These are phyloP conservation scores for Crepidodera aurea DNA, from an alignment of 2,888 invertebrate genomes.

Conservation along the genomic window DNA sequence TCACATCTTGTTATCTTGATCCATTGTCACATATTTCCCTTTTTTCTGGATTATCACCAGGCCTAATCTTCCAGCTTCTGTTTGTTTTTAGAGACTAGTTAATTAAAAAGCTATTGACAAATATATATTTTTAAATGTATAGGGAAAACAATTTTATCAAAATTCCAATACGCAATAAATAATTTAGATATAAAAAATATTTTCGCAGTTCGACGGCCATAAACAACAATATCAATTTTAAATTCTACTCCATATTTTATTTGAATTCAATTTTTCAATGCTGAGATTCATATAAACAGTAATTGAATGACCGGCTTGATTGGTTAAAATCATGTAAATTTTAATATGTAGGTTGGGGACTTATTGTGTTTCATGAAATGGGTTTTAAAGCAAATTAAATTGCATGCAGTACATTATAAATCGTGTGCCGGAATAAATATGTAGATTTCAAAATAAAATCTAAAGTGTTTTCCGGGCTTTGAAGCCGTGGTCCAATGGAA, in stretches of 20 bases:
- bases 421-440: background rate
- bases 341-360: background rate
- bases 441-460: no score
- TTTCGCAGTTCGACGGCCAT: background rate
- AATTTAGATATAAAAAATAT: background rate
- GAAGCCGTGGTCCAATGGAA: no score
- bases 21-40: no score
- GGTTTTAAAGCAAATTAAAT: background rate
- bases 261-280: background rate
- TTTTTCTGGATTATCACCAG: no score
- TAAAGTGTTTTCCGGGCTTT: no score
- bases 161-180: no score
- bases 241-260: background rate
- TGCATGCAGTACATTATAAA: background rate
- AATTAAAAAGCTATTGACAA: no score
- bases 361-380: background rate
- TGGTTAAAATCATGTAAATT: background rate
- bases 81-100: no score
- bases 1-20: no score
- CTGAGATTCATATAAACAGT: background rate
- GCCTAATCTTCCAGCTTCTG: no score
- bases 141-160: no score
- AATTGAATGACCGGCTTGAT: background rate
- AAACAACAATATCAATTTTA: slow-evolving; percentile 1
- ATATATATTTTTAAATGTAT: no score